phyloP scores from a whole-genome alignment of 1,140 invertebrate genomes.

The Papilio polytes region DNA sequence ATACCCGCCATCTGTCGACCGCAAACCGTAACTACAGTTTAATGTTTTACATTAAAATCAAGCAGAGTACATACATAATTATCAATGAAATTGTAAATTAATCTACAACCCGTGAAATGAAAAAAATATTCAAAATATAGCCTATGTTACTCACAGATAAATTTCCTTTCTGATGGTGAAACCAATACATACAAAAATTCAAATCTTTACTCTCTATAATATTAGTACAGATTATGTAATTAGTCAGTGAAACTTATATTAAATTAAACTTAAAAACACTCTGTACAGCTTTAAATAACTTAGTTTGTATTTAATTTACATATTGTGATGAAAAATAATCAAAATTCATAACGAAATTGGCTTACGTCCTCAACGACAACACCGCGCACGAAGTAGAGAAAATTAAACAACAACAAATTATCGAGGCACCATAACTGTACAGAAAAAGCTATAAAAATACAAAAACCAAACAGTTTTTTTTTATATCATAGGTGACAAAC shows the following conservation, averaged over 20 bases:
- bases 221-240: too few species aligned
- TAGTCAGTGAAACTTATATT: not conserved
- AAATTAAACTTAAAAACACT: too few species aligned
- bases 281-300: not conserved
- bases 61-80: not conserved
- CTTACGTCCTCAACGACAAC: not conserved
- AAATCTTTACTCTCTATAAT: too few species aligned
- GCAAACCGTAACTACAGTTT: constrained; percentile 47
- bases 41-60: constrained; percentile 45
- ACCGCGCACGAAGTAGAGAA: not conserved
- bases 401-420: constrained; percentile 19
- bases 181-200: too few species aligned
- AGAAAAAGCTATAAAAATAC: not conserved
- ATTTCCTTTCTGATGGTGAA: too few species aligned
- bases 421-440: not conserved
- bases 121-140: too few species aligned
- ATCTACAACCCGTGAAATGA: not conserved
- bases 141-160: too few species aligned
- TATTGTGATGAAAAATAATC: constrained; percentile 11
- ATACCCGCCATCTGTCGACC: constrained; percentile 48
- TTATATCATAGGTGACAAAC: too few species aligned
- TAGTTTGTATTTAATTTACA: not conserved
- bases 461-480: not conserved
- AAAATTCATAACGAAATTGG: constrained; percentile 18
- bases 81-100: not conserved